A percentile compares a stretch with the other conserved stretches of the same genome.
Evolutionary conservation across 2,797 vertebrate species (phyloP).

Genomic region (Lophotriccus pileatus): DNA sequence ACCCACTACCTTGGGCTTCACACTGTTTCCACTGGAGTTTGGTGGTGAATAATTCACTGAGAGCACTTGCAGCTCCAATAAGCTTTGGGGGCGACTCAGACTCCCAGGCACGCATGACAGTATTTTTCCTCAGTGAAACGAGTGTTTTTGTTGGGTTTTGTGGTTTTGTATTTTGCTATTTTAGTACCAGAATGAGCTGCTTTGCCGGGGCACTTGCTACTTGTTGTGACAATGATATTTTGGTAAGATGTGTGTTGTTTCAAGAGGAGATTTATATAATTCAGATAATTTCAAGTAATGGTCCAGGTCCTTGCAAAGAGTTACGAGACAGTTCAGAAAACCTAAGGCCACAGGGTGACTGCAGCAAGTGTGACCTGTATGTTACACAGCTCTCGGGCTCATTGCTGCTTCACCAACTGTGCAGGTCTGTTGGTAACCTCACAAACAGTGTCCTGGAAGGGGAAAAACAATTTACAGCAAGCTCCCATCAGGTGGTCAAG

Average conservation of each 20-base stretch:
- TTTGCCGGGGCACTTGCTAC: not conserved
- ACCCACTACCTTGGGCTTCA: not conserved
- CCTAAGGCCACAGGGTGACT: not conserved
- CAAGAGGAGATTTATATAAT: not conserved
- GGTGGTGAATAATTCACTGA: not conserved
- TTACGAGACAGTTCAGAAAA: not conserved
- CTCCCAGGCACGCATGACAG: not conserved
- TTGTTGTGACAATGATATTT: not conserved
- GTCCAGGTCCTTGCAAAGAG: not conserved
- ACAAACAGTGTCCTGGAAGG: not conserved
- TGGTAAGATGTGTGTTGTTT: not conserved
- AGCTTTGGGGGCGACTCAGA: not conserved
- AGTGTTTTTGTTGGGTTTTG: not conserved
- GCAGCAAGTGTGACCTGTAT: not conserved
- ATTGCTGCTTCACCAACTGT: not conserved
- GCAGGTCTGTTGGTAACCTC: not conserved
- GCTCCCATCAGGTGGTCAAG: not conserved
- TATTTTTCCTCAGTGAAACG: not conserved
- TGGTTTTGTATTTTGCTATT: slow-evolving; percentile 13
- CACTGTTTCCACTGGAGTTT: not conserved
- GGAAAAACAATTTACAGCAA: not conserved
- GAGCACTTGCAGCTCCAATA: not conserved
- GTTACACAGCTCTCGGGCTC: not conserved
- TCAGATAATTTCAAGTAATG: not conserved
- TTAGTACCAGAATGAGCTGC: not conserved